phyloP scores from a whole-genome alignment of 1,140 invertebrate genomes.

The Meloidogyne floridensis region DNA sequence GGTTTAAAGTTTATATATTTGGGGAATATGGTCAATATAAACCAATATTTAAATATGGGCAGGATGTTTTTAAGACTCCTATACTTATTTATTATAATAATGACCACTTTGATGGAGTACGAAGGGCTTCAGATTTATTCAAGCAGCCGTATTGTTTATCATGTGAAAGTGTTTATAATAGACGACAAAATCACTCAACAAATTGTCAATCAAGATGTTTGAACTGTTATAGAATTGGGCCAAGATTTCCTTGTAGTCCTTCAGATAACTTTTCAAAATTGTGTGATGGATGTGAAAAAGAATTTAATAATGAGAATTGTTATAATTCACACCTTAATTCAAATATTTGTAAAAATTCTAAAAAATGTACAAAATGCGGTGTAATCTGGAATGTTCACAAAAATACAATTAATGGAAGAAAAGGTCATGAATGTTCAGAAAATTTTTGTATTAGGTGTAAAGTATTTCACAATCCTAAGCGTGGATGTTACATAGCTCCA shows the following conservation, averaged over 20 bases:
- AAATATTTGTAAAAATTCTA: constrained; percentile 1
- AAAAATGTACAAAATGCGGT: constrained; percentile 12
- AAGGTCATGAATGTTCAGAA: constrained; percentile 3
- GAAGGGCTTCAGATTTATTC: background rate
- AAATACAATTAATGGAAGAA: background rate
- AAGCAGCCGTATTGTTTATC: background rate
- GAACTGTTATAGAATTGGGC: constrained; percentile 11
- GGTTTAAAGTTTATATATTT: constrained; percentile 12
- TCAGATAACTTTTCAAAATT: background rate
- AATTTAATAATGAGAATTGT: background rate
- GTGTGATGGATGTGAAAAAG: constrained; percentile 10
- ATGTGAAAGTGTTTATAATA: background rate
- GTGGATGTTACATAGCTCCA: background rate
- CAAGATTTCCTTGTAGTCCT: background rate
- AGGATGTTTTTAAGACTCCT: background rate
- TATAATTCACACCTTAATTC: background rate
- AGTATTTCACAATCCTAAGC: background rate
- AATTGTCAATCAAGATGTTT: constrained; percentile 9
- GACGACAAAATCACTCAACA: background rate
- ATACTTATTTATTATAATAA: constrained; percentile 3
- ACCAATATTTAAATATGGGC: constrained; percentile 16
- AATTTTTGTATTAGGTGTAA: constrained; percentile 7
- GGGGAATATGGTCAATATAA: background rate
- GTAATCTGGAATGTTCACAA: constrained; percentile 11
- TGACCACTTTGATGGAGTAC: constrained; percentile 13